A percentile compares a stretch with the other conserved stretches of the same genome.
Conservation (phyloP, 2,113 vertebrate genomes). For the Camelus bactrianus region DNA sequence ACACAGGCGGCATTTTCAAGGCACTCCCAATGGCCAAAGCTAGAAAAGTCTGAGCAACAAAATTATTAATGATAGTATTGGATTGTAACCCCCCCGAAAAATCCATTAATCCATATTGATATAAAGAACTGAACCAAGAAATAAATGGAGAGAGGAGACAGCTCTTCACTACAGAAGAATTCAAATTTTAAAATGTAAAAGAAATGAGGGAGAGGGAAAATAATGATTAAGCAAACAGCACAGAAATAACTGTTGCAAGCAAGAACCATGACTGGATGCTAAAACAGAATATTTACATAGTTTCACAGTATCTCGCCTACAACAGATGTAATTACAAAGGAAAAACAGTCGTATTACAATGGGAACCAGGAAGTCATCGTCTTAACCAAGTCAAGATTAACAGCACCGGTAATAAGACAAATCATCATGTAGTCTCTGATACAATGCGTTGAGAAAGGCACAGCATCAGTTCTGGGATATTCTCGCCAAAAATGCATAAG, state of each 20-base stretch:
- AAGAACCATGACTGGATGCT: not conserved
- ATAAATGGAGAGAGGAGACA: not conserved
- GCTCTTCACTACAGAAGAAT: not conserved
- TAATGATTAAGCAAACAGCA: not conserved
- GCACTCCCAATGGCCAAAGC: not conserved
- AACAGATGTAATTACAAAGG: not conserved
- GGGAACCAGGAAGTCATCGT: not conserved
- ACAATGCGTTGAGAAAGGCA: not conserved
- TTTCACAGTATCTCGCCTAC: not conserved
- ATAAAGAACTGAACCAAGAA: not conserved
- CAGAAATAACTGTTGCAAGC: not conserved
- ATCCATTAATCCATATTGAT: not conserved
- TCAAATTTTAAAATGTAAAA: not conserved
- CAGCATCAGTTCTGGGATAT: not conserved
- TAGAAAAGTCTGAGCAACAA: not conserved
- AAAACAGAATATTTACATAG: not conserved
- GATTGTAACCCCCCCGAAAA: not conserved
- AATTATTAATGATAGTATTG: not conserved
- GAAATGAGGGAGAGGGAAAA: not conserved
- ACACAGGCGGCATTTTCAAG: not conserved
- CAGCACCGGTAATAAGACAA: not conserved
- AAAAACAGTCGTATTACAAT: slow-evolving; percentile 10
- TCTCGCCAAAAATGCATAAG: not conserved
- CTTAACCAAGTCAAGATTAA: slow-evolving; percentile 19
- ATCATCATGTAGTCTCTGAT: not conserved